Base-by-base conservation (phyloP, 2,888 invertebrate genomes). In the Hermaeophaga mercurialis region DNA sequence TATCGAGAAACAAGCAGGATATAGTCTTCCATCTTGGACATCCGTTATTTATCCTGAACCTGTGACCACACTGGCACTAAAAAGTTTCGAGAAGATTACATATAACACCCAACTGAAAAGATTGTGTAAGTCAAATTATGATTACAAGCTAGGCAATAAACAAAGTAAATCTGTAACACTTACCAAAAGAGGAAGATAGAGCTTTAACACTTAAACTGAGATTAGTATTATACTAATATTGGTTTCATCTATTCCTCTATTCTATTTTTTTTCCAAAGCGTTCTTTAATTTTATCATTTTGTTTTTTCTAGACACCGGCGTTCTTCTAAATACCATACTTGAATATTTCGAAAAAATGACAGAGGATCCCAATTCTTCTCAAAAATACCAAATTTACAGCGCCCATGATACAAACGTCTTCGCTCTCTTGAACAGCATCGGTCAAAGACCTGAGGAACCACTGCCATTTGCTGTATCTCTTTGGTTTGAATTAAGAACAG, bases 401-500 rank as follows among this genome's bases (percentile, higher is more conserved):
- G 89, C 80, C 0, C 92, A 93, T 69, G 92, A 93, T 70, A 81
- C 85, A 1, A 91, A 89, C 0, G 74, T 93, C 7, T 87, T 85
- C 0, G 85, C 81, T 66, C 65, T 91, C 31, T 78, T 92, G 1
- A 85, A 85, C 72, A 81, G 86, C 0, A 73, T 93, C 1, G 83
- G 83, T 15, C 59, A 91, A 19, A 91, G 81, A 64, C 80, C 87
- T 58, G 75, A 79, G 3, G 84, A 84, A 54, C 83, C 83, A 65
- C 89, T 89, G 0, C 80, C 81, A 0, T 89, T 86, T 61, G 78
- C 84, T 0, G 81, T 89, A 0, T 81, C 85, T n/a, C 73, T 91
- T 14, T 72, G 90, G 36, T 68, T 91, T 34, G 91, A 92, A 72
- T 78, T 92, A 1, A 78, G 84, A 45, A 69, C 79, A n/a, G n/a